Conservation (phyloP, 2,113 vertebrate genomes). For the Apeltes quadracus region DNA sequence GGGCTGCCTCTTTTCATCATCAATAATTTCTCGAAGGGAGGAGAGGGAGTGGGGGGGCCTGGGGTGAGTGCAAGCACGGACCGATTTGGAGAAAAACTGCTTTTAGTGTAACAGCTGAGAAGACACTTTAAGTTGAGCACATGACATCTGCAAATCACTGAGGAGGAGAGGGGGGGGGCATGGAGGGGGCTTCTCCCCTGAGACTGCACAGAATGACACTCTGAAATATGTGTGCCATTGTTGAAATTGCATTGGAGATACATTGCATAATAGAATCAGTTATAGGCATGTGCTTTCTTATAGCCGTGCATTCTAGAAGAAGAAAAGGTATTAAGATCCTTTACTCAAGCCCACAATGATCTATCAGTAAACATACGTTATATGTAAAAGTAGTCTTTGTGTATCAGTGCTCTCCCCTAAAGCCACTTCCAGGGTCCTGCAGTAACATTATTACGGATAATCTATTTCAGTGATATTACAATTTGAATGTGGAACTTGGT, state of each 20-base stretch:
- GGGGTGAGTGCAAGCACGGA: constrained; percentile 17
- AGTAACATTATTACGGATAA: no score
- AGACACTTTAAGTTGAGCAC: constrained; percentile 49
- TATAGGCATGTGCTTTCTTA: neutral
- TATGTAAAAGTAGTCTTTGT: no score
- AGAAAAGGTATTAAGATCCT: neutral
- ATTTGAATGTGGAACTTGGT: no score
- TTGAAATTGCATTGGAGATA: neutral
- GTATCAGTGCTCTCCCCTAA: no score
- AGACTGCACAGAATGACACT: neutral
- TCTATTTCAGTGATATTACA: no score
- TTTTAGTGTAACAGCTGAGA: constrained; percentile 41
- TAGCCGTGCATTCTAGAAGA: neutral
- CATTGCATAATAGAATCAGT: constrained; percentile 1
- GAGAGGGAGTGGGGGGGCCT: constrained; percentile 14
- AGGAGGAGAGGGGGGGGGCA: no score
- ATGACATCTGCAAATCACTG: constrained; percentile 33
- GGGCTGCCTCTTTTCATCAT: constrained; percentile 47
- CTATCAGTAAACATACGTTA: neutral
- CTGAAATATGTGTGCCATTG: neutral
- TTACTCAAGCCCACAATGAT: neutral
- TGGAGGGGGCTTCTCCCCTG: neutral
- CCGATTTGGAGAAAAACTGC: constrained; percentile 22
- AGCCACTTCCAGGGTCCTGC: no score
- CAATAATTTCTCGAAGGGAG: neutral